These are phyloP conservation scores for Protaetia brevitarsis DNA, from an alignment of 1,140 invertebrate species.

Conservation along the genomic window DNA sequence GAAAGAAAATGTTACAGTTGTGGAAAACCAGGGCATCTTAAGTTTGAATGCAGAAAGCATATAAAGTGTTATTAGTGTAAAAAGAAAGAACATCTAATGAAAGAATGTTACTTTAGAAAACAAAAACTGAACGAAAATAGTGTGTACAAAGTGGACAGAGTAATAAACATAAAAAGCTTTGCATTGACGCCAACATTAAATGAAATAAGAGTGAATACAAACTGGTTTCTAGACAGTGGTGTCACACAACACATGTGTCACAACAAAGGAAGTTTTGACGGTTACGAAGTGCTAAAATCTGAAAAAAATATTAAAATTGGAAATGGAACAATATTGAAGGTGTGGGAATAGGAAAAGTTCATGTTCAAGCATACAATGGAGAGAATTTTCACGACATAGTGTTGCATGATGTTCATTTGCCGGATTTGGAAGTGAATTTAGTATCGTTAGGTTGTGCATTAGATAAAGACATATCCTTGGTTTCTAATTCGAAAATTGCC, in stretches of 20 bases:
- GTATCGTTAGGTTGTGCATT: not conserved
- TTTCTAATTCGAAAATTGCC: not conserved
- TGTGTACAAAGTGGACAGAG: not conserved
- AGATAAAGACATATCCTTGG: slow-evolving; percentile 5
- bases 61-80: slow-evolving; percentile 20
- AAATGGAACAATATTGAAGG: slow-evolving; percentile 9
- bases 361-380: slow-evolving; percentile 13
- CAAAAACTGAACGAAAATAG: not conserved
- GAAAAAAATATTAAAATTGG: slow-evolving; percentile 20
- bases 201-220: not conserved
- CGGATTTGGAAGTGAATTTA: slow-evolving; percentile 7
- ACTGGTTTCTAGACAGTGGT: slow-evolving; percentile 20
- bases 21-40: slow-evolving; percentile 12
- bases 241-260: slow-evolving; percentile 18
- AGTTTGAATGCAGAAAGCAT: not conserved
- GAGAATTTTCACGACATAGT: not conserved
- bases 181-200: not conserved
- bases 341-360: not conserved
- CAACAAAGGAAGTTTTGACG: not conserved
- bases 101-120: slow-evolving; percentile 7
- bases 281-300: not conserved
- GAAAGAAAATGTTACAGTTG: slow-evolving; percentile 14
- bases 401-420: slow-evolving; percentile 8
- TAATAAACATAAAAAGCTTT: not conserved
- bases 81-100: slow-evolving; percentile 13